Base-by-base conservation (phyloP, 2,797 vertebrate genomes). In the Anas flavirostris region DNA sequence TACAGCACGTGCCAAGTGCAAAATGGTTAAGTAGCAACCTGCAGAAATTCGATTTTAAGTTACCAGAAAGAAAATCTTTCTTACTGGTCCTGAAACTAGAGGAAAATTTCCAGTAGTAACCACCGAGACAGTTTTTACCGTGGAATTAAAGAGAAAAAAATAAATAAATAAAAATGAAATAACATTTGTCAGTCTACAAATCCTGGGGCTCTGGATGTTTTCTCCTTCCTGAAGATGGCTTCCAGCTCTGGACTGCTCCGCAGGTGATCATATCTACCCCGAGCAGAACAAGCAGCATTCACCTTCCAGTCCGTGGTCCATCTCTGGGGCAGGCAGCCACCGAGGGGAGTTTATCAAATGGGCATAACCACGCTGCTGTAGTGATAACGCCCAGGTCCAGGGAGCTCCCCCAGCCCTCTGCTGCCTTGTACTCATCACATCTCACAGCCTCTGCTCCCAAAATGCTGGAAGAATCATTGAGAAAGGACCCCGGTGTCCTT, bases 131-230 rank as follows among this genome's bases (percentile, higher is more conserved):
- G 37, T 41, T 81, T 67, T 9, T 84, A 9, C 8, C 23, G 43
- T 73, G 31, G 37, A 59, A 41, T 72, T 66, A 44, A n/a, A n/a
- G 5, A 56, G 6, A 16, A 53, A 78, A 69, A 22, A 14, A 14
- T 72, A 69, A 22, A 13, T 8, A 25, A 50, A 8, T 2, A 18
- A 18, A 44, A 26, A 50, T 26, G 23, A 70, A 70, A 48, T 31
- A 35, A 31, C 73, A 33, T 11, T 59, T 43, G 33, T 39, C 86
- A 50, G 14, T 79, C 28, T 85, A 67, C 83, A 91, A 94, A 68
- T 90, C 64, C 48, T 75, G 35, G 8, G 5, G 66, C 9, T 94
- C 91, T 96, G 91, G 86, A 63, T 86, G 76, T 82, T 95, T 88
- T 94, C 82, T 91, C 31, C 55, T 84, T 81, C 88, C 78, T 29